Conservation (phyloP, 2,797 vertebrate genomes). For the Manis pentadactyla region DNA sequence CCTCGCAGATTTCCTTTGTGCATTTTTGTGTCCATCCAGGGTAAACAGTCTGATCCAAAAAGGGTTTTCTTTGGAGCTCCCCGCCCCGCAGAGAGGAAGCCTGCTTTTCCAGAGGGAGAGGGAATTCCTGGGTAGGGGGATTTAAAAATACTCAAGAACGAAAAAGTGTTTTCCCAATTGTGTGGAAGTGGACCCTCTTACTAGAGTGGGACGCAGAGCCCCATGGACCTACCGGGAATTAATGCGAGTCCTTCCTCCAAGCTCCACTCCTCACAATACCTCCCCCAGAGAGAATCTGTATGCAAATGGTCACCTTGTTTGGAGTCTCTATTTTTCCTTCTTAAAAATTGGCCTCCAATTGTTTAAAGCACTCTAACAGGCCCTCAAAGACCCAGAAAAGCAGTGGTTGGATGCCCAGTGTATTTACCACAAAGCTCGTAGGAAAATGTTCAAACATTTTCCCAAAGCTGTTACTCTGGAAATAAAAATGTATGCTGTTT, state of each 20-base stretch:
- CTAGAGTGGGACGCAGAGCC: constrained; percentile 56
- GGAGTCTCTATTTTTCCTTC: constrained; percentile 69
- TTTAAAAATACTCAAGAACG: constrained; percentile 73
- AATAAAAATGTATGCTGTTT: constrained; percentile 82
- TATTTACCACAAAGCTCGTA: constrained; percentile 80
- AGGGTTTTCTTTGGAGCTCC: not conserved
- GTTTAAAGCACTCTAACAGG: constrained; percentile 78
- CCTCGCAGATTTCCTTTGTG: not conserved
- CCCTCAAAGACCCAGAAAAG: constrained; percentile 65
- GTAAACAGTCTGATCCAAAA: not conserved
- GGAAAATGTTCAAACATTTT: constrained; percentile 84
- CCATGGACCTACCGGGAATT: constrained; percentile 80
- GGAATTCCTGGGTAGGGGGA: constrained; percentile 56
- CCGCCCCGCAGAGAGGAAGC: constrained; percentile 24
- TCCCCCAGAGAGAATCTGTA: constrained; percentile 75
- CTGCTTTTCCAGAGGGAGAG: not conserved
- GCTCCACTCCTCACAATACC: constrained; percentile 53
- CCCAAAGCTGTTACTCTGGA: constrained; percentile 81
- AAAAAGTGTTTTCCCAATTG: constrained; percentile 83
- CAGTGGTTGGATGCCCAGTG: constrained; percentile 64
- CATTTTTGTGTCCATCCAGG: not conserved
- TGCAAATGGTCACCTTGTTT: constrained; percentile 75
- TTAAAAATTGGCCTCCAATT: constrained; percentile 76
- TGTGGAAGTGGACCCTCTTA: constrained; percentile 83
- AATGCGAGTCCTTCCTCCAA: constrained; percentile 18